Evolutionary conservation across 1,140 invertebrate genomes (phyloP).

Genomic region (Drosophila auraria): DNA sequence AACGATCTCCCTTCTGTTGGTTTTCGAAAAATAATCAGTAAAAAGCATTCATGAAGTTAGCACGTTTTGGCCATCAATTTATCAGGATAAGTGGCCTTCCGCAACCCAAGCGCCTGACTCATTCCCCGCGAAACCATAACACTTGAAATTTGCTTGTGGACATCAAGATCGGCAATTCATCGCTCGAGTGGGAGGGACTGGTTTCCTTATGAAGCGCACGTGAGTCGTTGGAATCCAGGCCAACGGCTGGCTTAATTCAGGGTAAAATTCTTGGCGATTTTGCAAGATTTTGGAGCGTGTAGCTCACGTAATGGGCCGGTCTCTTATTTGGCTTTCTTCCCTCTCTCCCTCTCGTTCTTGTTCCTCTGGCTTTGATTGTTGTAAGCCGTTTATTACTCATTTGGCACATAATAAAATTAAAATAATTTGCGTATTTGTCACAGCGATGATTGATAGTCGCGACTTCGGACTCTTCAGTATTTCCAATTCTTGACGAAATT

Average conservation of each 20-base stretch:
- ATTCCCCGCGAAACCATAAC: background rate
- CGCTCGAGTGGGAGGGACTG: slow-evolving; percentile 7
- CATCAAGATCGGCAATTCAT: slow-evolving; percentile 21
- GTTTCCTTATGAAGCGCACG: slow-evolving; percentile 46
- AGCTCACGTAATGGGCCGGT: slow-evolving; percentile 58
- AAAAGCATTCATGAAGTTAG: too few species aligned
- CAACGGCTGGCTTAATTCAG: slow-evolving; percentile 37
- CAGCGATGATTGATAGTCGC: slow-evolving; percentile 63
- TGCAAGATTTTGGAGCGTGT: slow-evolving; percentile 65
- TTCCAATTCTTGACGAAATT: slow-evolving; percentile 40
- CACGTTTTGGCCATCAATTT: slow-evolving; percentile 27
- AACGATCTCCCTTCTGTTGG: background rate
- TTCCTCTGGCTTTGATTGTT: slow-evolving; percentile 23
- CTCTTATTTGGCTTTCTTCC: slow-evolving; percentile 42
- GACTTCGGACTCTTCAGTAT: slow-evolving; percentile 22
- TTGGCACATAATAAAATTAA: slow-evolving; percentile 57
- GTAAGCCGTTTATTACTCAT: slow-evolving; percentile 57
- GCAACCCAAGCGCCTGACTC: slow-evolving; percentile 9
- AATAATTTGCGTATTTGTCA: slow-evolving; percentile 61
- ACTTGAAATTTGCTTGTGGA: background rate
- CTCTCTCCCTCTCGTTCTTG: slow-evolving; percentile 9
- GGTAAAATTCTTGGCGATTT: slow-evolving; percentile 36
- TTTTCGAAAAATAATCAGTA: background rate
- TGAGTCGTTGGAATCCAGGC: slow-evolving; percentile 53
- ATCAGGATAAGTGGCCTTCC: slow-evolving; percentile 13